These are phyloP conservation scores for Heterotis niloticus DNA, from an alignment of 2,113 vertebrate species.

Conservation along the genomic window DNA sequence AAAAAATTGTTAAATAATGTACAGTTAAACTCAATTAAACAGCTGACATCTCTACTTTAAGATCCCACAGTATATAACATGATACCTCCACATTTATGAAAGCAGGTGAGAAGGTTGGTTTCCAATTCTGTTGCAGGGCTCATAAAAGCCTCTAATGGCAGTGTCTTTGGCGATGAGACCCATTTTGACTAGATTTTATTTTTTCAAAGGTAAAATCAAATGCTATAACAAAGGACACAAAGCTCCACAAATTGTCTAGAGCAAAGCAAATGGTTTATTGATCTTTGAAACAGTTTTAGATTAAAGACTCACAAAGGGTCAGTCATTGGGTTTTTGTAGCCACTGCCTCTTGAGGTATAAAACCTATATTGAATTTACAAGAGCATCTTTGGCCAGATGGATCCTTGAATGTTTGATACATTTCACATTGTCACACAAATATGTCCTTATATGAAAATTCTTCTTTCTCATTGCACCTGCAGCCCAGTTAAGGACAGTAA, in stretches of 20 bases:
- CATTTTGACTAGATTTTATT: conserved; percentile 29
- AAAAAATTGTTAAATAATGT: too few relatives aligned
- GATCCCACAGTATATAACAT: not conserved
- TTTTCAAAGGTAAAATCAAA: conserved; percentile 49
- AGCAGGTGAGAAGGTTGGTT: not conserved
- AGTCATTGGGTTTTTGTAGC: conserved; percentile 38
- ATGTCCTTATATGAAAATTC: not conserved
- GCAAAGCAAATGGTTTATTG: conserved; percentile 61
- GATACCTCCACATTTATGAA: not conserved
- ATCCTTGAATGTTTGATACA: conserved; percentile 2
- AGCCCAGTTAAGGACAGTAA: not conserved
- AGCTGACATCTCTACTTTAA: too few relatives aligned
- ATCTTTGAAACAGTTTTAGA: conserved; percentile 59
- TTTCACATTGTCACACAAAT: conserved; percentile 1
- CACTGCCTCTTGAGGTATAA: conserved; percentile 43
- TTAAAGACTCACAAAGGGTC: conserved; percentile 62
- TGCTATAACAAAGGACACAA: conserved; percentile 48
- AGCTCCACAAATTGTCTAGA: conserved; percentile 53
- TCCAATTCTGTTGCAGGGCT: not conserved
- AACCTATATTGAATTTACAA: conserved; percentile 50
- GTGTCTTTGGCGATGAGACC: conserved; percentile 15
- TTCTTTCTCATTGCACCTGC: not conserved
- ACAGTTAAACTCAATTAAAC: too few relatives aligned
- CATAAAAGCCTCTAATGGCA: conserved; percentile 10
- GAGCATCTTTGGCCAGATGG: conserved; percentile 24